phyloP scores from a whole-genome alignment of 2,888 invertebrate genomes.

The Alloplasta piceator region DNA sequence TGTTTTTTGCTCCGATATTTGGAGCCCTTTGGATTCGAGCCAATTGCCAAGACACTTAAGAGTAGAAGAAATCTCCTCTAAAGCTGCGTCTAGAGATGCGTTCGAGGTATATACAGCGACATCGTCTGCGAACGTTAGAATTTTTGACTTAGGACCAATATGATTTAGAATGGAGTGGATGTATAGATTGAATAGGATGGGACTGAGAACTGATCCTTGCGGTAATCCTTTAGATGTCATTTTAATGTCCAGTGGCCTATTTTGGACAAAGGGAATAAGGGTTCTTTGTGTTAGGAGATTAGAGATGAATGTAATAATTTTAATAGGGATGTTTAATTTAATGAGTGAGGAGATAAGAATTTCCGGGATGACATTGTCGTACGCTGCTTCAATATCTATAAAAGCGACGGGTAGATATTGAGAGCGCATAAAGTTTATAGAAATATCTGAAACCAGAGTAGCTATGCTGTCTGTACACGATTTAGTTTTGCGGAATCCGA shows the following conservation, averaged over 20 bases:
- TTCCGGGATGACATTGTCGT: slow-evolving; percentile 20
- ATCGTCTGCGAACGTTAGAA: slow-evolving; percentile 16
- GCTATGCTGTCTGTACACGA: slow-evolving; percentile 25
- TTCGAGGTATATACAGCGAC: slow-evolving; percentile 9
- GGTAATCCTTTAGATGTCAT: slow-evolving; percentile 7
- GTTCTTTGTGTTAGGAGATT: slow-evolving; percentile 9
- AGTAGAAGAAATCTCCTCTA: background rate
- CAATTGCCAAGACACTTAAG: too few relatives aligned
- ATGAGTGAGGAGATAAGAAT: background rate
- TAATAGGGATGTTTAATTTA: background rate
- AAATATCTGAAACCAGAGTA: slow-evolving; percentile 19
- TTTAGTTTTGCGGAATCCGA: slow-evolving; percentile 19
- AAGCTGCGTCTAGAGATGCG: background rate
- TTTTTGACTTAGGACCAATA: too few relatives aligned
- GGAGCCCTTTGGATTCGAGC: background rate
- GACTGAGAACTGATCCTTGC: slow-evolving; percentile 18
- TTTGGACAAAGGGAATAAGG: background rate
- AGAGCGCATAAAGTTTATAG: background rate
- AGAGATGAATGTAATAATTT: background rate
- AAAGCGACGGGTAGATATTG: slow-evolving; percentile 8
- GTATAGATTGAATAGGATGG: slow-evolving; percentile 22
- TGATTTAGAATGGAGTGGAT: too few relatives aligned
- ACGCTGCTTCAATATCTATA: slow-evolving; percentile 27
- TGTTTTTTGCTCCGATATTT: slow-evolving; percentile 16
- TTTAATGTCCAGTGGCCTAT: background rate